Evolutionary conservation across 2,113 vertebrate species (phyloP).

Genomic region (Mungos mungo): DNA sequence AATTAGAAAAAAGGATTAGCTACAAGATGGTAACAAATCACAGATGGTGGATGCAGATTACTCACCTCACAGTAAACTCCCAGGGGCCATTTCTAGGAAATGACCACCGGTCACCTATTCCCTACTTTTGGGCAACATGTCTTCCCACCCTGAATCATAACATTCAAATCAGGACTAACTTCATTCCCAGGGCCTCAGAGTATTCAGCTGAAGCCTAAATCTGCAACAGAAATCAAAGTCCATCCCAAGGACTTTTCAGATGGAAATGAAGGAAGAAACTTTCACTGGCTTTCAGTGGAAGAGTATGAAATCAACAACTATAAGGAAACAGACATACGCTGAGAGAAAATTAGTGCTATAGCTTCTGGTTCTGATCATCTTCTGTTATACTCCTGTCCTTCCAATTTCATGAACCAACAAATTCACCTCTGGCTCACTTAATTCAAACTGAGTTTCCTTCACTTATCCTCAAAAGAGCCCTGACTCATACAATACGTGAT

Average conservation of each 20-base stretch:
- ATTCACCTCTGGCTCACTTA: neutral
- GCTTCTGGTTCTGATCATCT: neutral
- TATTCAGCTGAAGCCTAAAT: neutral
- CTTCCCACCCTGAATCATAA: neutral
- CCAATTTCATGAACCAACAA: neutral
- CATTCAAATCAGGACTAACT: neutral
- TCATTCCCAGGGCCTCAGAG: neutral
- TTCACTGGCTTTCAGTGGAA: neutral
- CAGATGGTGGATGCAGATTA: neutral
- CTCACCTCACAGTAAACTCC: neutral
- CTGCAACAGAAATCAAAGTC: neutral
- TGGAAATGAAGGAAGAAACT: neutral
- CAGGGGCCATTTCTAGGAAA: neutral
- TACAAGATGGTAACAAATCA: neutral
- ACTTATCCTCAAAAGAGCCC: neutral
- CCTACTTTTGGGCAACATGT: neutral
- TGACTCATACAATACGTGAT: neutral
- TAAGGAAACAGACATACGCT: neutral
- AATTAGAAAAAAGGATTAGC: neutral
- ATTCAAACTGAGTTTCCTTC: neutral
- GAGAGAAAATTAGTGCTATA: neutral
- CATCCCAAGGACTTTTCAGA: neutral
- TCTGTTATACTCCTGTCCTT: neutral
- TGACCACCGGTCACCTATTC: neutral
- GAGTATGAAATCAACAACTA: constrained; percentile 36